Evolutionary conservation across 2,113 vertebrate genomes (phyloP).

Genomic region (Gallinago paraguaiae): DNA sequence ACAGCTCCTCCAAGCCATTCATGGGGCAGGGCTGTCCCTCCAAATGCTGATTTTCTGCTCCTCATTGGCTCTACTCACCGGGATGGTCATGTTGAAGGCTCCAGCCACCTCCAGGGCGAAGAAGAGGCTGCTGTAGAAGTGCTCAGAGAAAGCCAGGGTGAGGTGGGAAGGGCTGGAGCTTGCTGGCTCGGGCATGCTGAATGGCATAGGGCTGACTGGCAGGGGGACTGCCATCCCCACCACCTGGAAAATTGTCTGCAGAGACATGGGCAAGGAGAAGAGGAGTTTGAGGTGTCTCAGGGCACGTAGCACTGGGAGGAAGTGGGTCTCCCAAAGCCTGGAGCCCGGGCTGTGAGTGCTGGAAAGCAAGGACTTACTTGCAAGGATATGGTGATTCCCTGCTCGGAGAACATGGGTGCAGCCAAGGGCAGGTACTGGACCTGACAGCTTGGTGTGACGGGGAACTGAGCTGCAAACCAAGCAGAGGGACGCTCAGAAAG

Average conservation of each 20-base stretch:
- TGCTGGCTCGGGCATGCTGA: not conserved
- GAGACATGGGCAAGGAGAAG: not conserved
- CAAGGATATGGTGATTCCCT: slow-evolving; percentile 50
- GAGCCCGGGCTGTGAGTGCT: not conserved
- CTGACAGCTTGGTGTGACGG: not conserved
- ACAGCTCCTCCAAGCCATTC: not conserved
- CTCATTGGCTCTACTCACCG: not conserved
- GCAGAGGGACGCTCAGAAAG: not conserved
- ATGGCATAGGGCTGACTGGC: slow-evolving; percentile 16
- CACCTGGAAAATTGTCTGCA: slow-evolving; percentile 42
- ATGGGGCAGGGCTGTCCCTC: not conserved
- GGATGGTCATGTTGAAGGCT: slow-evolving; percentile 42
- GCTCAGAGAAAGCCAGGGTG: slow-evolving; percentile 18
- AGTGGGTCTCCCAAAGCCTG: not conserved
- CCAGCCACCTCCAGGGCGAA: slow-evolving; percentile 12
- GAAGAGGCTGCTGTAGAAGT: slow-evolving; percentile 52
- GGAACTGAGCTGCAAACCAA: slow-evolving; percentile 21
- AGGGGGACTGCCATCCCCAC: not conserved
- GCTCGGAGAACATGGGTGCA: slow-evolving; percentile 8
- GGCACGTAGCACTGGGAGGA: rapidly evolving
- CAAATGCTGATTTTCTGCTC: not conserved
- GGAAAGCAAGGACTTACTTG: not conserved
- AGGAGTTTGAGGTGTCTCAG: not conserved
- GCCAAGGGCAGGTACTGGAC: slow-evolving; percentile 55
- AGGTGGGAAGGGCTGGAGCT: slow-evolving; percentile 29